phyloP scores from a whole-genome alignment of 2,888 invertebrate genomes.

The Phyto melanocephala region DNA sequence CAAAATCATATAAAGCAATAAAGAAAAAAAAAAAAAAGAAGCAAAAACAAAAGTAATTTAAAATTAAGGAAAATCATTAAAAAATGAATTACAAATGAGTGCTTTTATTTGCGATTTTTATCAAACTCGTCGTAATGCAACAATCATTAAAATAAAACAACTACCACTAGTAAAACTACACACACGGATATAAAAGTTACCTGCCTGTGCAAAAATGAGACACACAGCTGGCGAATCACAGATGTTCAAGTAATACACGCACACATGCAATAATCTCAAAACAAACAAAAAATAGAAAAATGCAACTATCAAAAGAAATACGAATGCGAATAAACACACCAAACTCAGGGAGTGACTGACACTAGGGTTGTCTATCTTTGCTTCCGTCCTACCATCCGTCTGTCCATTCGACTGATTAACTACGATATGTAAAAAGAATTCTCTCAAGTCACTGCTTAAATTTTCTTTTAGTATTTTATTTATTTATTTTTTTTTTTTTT shows the following conservation, averaged over 20 bases:
- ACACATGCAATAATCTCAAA: not conserved
- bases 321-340: not conserved
- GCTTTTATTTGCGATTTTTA: slow-evolving; percentile 65
- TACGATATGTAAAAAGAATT: slow-evolving; percentile 23
- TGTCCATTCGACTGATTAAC: not conserved
- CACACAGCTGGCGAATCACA: slow-evolving; percentile 23
- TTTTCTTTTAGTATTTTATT: not conserved
- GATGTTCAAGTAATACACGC: slow-evolving; percentile 5
- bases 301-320: not conserved
- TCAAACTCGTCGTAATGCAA: slow-evolving; percentile 61
- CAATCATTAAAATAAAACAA: slow-evolving; percentile 51
- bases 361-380: not conserved
- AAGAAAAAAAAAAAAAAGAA: slow-evolving; percentile 46
- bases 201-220: slow-evolving; percentile 4
- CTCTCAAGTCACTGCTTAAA: slow-evolving; percentile 27
- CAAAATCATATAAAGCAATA: slow-evolving; percentile 61
- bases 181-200: no score
- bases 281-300: not conserved
- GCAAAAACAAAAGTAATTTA: slow-evolving; percentile 64
- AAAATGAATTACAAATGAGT: slow-evolving; percentile 65
- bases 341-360: slow-evolving; percentile 22
- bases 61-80: slow-evolving; percentile 63
- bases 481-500: not conserved
- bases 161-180: no score
- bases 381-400: not conserved